Percentiles rank a stretch among this genome's conserved stretches.
Conservation (phyloP, 2,797 vertebrate genomes). For the Enoplosus armatus region DNA sequence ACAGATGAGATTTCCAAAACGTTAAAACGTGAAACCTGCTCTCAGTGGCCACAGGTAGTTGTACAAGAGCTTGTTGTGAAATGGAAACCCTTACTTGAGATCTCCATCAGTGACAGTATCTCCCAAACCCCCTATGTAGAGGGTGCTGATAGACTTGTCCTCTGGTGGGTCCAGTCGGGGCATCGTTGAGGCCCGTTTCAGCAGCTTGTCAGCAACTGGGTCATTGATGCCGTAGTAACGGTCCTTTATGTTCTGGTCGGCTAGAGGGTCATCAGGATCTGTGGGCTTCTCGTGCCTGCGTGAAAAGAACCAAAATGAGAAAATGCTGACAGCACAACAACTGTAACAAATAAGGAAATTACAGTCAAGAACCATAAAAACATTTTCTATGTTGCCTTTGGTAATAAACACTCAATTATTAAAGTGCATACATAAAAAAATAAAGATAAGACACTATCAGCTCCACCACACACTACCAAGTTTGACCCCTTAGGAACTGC, state of each 20-base stretch:
- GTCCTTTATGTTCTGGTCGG: slow-evolving; percentile 99
- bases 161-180: slow-evolving; percentile 96
- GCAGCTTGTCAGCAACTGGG: slow-evolving; percentile 96
- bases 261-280: slow-evolving; percentile 97
- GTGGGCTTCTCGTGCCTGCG: slow-evolving; percentile 97
- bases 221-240: slow-evolving; percentile 99
- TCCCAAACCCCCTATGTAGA: slow-evolving; percentile 96
- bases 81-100: slow-evolving; percentile 87
- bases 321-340: background rate
- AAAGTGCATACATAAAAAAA: background rate
- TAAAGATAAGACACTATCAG: background rate
- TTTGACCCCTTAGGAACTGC: background rate
- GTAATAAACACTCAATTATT: background rate
- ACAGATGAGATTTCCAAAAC: slow-evolving; percentile 12
- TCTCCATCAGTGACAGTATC: slow-evolving; percentile 96
- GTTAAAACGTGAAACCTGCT: accelerated
- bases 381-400: background rate
- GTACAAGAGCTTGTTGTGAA: background rate
- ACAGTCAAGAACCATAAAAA: background rate
- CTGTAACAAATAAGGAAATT: background rate
- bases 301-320: slow-evolving; percentile 5
- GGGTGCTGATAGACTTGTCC: slow-evolving; percentile 96
- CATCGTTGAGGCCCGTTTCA: slow-evolving; percentile 97
- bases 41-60: background rate
- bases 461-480: background rate